Evolutionary conservation across 2,797 vertebrate genomes (phyloP).

Genomic region (Myotis myotis): DNA sequence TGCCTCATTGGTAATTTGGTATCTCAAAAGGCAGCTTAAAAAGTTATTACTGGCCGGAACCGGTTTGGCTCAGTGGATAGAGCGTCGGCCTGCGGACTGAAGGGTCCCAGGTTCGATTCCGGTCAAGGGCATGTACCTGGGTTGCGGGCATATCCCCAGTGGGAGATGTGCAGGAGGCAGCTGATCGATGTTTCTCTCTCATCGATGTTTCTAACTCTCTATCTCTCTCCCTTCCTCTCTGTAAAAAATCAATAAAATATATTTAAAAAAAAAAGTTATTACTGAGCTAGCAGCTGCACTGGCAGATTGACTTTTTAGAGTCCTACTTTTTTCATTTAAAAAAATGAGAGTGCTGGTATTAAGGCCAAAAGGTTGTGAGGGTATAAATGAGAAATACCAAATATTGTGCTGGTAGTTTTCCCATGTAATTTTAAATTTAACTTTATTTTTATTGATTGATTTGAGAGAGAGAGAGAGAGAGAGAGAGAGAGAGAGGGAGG

Average conservation of each 20-base stretch:
- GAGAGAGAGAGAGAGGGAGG: no score
- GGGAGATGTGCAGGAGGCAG: no score
- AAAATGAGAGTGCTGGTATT: conserved; percentile 18
- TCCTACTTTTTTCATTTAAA: neutral
- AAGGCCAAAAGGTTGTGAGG: neutral
- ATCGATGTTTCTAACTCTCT: no score
- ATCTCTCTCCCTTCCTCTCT: no score
- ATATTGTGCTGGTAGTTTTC: neutral
- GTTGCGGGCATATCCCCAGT: no score
- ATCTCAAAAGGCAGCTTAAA: neutral
- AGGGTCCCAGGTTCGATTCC: no score
- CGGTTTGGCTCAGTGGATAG: no score
- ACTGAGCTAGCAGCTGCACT: neutral
- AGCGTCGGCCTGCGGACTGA: no score
- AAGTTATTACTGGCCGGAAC: neutral
- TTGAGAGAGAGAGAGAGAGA: neutral
- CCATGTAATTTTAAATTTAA: neutral
- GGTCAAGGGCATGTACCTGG: no score
- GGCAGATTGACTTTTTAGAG: conserved; percentile 27
- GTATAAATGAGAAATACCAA: conserved; percentile 41
- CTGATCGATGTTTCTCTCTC: no score
- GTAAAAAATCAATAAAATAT: no score
- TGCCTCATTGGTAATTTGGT: neutral
- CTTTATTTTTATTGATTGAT: neutral
- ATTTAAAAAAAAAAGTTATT: conserved; percentile 17